Evolutionary conservation across 1,140 invertebrate genomes (phyloP).

Genomic region (Nixonia krombeini): DNA sequence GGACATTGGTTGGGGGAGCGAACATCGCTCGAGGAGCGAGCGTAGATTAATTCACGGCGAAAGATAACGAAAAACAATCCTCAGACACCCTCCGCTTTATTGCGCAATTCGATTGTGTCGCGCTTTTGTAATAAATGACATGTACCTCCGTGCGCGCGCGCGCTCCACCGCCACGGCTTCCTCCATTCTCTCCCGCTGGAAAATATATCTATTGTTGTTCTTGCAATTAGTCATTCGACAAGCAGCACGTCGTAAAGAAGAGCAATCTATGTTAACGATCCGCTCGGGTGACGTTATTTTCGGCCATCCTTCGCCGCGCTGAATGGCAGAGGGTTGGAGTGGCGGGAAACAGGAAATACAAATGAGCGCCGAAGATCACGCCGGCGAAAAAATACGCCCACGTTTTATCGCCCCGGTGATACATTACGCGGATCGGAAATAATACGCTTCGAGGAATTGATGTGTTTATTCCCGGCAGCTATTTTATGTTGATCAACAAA

Average conservation of each 20-base stretch:
- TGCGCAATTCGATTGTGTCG: slow-evolving; percentile 65
- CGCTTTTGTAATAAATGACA: slow-evolving; percentile 67
- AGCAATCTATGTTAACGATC: slow-evolving; percentile 65
- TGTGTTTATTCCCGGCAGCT: slow-evolving; percentile 24
- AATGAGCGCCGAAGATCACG: slow-evolving; percentile 50
- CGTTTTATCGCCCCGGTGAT: slow-evolving; percentile 38
- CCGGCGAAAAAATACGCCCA: slow-evolving; percentile 41
- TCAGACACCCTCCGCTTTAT: slow-evolving; percentile 36
- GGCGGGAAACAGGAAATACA: slow-evolving; percentile 51
- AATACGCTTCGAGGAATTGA: slow-evolving; percentile 23
- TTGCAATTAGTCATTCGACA: slow-evolving; percentile 70
- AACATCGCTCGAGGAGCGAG: slow-evolving; percentile 17
- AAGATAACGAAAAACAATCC: slow-evolving; percentile 68
- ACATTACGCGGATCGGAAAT: slow-evolving; percentile 25
- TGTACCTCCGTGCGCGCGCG: slow-evolving; percentile 59
- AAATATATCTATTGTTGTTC: slow-evolving; percentile 69
- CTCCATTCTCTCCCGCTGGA: slow-evolving; percentile 55
- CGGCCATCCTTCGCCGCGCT: slow-evolving; percentile 44
- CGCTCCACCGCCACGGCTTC: no score
- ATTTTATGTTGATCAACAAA: no score
- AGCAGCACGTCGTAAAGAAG: slow-evolving; percentile 61
- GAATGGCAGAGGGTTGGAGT: slow-evolving; percentile 52
- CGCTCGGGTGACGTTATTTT: slow-evolving; percentile 62
- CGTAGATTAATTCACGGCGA: slow-evolving; percentile 66
- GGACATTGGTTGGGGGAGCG: slow-evolving; percentile 48